Base-by-base conservation (phyloP, 2,113 vertebrate species). In the Lonchura striata region DNA sequence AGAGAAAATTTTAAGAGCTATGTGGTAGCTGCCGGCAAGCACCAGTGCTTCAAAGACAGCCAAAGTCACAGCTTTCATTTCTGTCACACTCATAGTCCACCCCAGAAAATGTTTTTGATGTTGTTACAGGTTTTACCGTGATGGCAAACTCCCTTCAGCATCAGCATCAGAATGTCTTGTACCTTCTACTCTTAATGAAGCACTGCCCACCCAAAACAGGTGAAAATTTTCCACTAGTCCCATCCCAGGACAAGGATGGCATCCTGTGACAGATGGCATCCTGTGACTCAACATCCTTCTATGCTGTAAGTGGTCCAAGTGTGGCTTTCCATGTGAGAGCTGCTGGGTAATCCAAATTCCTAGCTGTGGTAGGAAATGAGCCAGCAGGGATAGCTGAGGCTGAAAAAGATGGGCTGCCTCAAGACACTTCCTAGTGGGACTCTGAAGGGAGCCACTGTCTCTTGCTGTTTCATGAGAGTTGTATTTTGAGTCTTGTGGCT, bases 331-430 rank as follows among this genome's bases (percentile, higher is more conserved):
- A 47, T 56, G 46, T 35, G 54, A 82, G 61, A 92, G 71, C 53
- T 86, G 71, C 63, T 74, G 88, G 90, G 21, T 61, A 83, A 82
- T 92, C 52, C 50, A 63, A 66, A 95, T 93, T 92, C 88, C 68
- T 50, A 30, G 50, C 46, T 93, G 71, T 61, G 85, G 88, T 82
- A 93, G 94, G 92, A 96, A 93, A 88, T 77, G 63, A 92, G 63
- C 82, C 79, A 86, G 79, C 46, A 52, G 47, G 71, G 63, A 80
- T 15, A 83, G 69, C 50, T 66, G 71, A 66, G 18, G 54, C 79
- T 93, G 75, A 57, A 88, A 93, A 61, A 81, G 90, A 90, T 57
- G 64, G 46, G 88, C 79, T 93, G 50, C 85, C 88, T 83, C 72
- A 74, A 86, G 68, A 77, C 75, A 71, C 30, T 74, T 65, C 64